Percentiles rank a stretch among this genome's conserved stretches.
These are phyloP conservation scores for Diaprepes abbreviatus DNA, from an alignment of 2,888 invertebrate species.

Conservation along the genomic window DNA sequence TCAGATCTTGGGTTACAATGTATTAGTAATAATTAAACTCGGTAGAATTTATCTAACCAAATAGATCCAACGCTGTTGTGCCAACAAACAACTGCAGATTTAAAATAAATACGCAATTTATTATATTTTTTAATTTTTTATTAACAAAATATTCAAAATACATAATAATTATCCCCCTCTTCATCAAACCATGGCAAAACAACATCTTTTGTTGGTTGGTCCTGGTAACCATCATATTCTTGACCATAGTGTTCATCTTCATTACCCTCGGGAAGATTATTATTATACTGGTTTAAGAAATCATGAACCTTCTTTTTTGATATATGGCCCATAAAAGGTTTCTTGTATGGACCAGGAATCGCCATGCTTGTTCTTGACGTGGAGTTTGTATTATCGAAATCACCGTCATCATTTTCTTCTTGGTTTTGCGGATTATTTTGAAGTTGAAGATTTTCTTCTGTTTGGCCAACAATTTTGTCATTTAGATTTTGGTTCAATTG, in stretches of 20 bases:
- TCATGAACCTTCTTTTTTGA: constrained; percentile 43
- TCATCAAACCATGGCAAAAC: constrained; percentile 13
- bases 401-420: not conserved
- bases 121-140: too few relatives aligned
- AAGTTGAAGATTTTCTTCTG: not conserved
- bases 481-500: too few relatives aligned
- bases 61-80: too few relatives aligned
- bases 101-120: too few relatives aligned
- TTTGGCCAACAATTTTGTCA: not conserved
- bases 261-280: not conserved
- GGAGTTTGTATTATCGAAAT: not conserved
- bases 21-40: too few relatives aligned
- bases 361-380: constrained; percentile 35
- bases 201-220: constrained; percentile 14
- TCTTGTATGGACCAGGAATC: constrained; percentile 33
- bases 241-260: not conserved
- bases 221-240: not conserved
- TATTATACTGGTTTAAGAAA: constrained; percentile 44
- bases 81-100: too few relatives aligned
- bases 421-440: not conserved
- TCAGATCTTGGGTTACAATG: too few relatives aligned
- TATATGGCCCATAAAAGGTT: constrained; percentile 56
- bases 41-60: too few relatives aligned
- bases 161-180: constrained; percentile 1
- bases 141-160: constrained; percentile 8